Base-by-base conservation (phyloP, 2,797 vertebrate genomes). In the Erethizon dorsatum region DNA sequence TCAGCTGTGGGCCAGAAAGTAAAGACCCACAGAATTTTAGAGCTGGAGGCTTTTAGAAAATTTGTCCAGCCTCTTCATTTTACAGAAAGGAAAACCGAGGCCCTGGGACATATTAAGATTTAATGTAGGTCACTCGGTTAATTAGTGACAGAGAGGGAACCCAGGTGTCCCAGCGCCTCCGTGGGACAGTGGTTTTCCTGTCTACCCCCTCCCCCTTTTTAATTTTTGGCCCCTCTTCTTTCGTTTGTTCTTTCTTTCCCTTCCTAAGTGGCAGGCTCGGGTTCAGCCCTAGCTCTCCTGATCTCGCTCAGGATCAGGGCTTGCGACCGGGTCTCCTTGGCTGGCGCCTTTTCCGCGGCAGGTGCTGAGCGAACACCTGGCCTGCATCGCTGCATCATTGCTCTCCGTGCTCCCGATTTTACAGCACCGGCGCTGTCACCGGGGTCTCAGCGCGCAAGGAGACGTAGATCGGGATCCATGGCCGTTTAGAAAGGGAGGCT, bases 41-140 rank as follows among this genome's bases (percentile, higher is more conserved):
- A 84, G 57, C 83, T 67, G 56, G 57, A 82, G 69, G 14, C 37
- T 91, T 94, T 88, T 56, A 71, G 75, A 82, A 96, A 95, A 84
- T 41, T 15, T 50, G 57, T 31, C 52, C 41, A 80, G 73, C 73
- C 57, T 87, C 77, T 90, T 93, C 73, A 33, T 94, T 96, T 94
- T 63, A 93, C 95, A 45, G 91, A 96, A 91, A 79, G 57, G 67
- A 92, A 95, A 92, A 88, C 82, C 22, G 61, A 87, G 95, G 86
- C 93, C 78, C 67, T 61, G 79, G 78, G 95, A 94, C 85, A 83
- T 1, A 5, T n/a, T 63, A 52, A 22, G 82, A 95, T 78, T 86
- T 73, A 85, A 97, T 89, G 96, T 94, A 83, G 97, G 97, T 95
- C 95, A 96, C 63, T 83, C 57, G 67, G 88, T 88, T 97, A 94